phyloP scores from a whole-genome alignment of 2,888 invertebrate species.

The Melinaea marsaeus region DNA sequence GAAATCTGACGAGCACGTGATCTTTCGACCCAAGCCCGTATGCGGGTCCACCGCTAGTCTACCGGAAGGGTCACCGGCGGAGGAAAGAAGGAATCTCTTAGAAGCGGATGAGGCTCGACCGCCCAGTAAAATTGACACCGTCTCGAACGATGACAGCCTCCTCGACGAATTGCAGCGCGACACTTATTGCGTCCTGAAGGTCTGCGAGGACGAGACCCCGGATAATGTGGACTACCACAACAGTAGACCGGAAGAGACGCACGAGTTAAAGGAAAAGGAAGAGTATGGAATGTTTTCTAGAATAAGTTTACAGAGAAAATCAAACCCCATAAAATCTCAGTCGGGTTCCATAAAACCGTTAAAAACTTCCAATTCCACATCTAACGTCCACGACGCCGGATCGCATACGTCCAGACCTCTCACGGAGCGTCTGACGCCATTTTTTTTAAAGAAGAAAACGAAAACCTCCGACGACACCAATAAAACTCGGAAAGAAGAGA shows the following conservation, averaged over 20 bases:
- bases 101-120: constrained; percentile 31
- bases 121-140: constrained; percentile 38
- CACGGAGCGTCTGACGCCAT: constrained; percentile 68
- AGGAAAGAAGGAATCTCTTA: constrained; percentile 25
- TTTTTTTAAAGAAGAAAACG: constrained; percentile 67
- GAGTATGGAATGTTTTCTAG: constrained; percentile 61
- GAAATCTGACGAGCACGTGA: constrained; percentile 83
- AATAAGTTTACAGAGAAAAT: constrained; percentile 66
- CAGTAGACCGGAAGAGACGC: constrained; percentile 35
- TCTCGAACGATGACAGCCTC: constrained; percentile 66
- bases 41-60: constrained; percentile 54
- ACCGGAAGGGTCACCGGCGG: constrained; percentile 31
- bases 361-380: constrained; percentile 68
- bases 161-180: constrained; percentile 67
- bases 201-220: constrained; percentile 60
- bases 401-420: constrained; percentile 55
- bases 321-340: constrained; percentile 66
- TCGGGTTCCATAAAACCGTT: constrained; percentile 50
- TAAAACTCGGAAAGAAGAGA: constrained; percentile 57
- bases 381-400: constrained; percentile 67
- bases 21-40: constrained; percentile 61
- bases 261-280: constrained; percentile 38
- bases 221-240: constrained; percentile 32
- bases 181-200: constrained; percentile 63
- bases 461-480: constrained; percentile 53